Evolutionary conservation across 2,888 invertebrate species (phyloP).

Genomic region (Ypsolopha sequella): DNA sequence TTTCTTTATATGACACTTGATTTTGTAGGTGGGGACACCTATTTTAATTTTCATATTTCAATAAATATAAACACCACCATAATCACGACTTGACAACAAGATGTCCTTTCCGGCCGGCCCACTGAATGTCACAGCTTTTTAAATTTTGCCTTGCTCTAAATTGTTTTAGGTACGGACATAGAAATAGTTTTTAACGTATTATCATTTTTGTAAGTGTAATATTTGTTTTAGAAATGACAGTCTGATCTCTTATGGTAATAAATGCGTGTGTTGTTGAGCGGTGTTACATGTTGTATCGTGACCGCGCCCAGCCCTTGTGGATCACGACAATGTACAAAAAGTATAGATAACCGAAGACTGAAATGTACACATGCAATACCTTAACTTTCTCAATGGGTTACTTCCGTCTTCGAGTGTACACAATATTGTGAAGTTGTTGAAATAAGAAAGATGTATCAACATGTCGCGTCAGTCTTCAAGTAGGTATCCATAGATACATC

Average conservation of each 20-base stretch:
- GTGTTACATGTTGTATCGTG: slow-evolving; percentile 24
- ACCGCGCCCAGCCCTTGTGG: slow-evolving; percentile 25
- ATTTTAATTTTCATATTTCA: not conserved
- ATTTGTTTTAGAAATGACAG: slow-evolving; percentile 61
- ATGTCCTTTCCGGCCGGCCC: not conserved
- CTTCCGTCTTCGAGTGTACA: not conserved
- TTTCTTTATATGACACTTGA: not conserved
- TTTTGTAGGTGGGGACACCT: too few relatives aligned
- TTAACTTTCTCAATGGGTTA: not conserved
- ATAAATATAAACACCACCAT: not conserved
- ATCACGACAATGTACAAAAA: not conserved
- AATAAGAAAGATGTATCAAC: not conserved
- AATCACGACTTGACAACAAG: not conserved
- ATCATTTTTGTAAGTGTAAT: slow-evolving; percentile 55
- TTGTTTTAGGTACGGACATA: slow-evolving; percentile 62
- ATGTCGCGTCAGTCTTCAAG: not conserved
- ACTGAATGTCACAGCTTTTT: slow-evolving; percentile 5
- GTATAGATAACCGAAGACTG: not conserved
- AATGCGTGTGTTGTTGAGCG: slow-evolving; percentile 24
- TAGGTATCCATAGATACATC: not conserved
- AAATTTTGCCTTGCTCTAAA: slow-evolving; percentile 38
- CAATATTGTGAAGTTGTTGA: not conserved
- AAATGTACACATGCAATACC: not conserved
- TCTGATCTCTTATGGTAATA: slow-evolving; percentile 66
- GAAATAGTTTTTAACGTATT: slow-evolving; percentile 59